A percentile compares a stretch with the other conserved stretches of the same genome.
Evolutionary conservation across 2,888 invertebrate genomes (phyloP).

Genomic region (Serripes groenlandicus): DNA sequence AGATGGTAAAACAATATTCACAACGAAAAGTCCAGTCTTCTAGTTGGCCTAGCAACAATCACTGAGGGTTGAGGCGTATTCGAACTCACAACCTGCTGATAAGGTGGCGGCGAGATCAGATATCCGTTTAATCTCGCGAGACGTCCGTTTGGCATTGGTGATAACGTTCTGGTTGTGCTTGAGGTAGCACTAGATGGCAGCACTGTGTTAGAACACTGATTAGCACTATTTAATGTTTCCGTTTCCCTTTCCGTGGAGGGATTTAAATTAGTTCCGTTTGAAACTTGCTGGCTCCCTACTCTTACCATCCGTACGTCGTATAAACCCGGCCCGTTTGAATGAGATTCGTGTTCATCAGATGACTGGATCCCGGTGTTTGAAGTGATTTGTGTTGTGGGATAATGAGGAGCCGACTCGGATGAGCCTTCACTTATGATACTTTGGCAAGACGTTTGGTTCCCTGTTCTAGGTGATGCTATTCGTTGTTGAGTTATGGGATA

Average conservation of each 20-base stretch:
- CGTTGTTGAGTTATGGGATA: not conserved
- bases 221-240: not conserved
- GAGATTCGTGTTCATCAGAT: too few relatives aligned
- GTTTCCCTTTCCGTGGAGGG: not conserved
- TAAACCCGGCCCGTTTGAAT: too few relatives aligned
- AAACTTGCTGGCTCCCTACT: not conserved
- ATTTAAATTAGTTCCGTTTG: not conserved
- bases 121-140: constrained; percentile 56
- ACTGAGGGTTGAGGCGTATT: constrained; percentile 46
- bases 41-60: constrained; percentile 24
- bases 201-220: not conserved
- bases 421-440: not conserved
- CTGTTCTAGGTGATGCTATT: not conserved
- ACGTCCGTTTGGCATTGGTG: constrained; percentile 16
- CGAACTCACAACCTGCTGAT: constrained; percentile 47
- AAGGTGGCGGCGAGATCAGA: constrained; percentile 58
- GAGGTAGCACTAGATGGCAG: not conserved
- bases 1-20: too few relatives aligned
- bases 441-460: not conserved
- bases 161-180: not conserved
- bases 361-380: too few relatives aligned
- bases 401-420: too few relatives aligned
- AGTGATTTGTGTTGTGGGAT: too few relatives aligned
- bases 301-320: too few relatives aligned
- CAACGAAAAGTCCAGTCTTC: constrained; percentile 6